Conservation (phyloP, 1,140 invertebrate genomes). For the Papilio polyxenes region DNA sequence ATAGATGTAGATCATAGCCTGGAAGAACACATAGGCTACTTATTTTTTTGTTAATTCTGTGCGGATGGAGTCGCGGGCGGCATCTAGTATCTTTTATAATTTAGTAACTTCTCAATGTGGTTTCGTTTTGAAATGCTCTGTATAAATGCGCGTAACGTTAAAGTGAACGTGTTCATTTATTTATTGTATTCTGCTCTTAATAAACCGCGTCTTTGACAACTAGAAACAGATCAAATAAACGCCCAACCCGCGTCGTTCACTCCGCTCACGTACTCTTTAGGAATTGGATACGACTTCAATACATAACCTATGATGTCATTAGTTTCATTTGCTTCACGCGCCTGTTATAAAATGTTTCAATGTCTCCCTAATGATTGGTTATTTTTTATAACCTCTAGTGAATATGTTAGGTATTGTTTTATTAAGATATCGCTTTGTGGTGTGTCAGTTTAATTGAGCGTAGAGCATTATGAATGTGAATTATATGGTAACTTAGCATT, state of each 20-base stretch:
- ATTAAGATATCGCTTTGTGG: background rate
- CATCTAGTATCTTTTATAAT: too few species aligned
- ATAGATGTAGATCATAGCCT: too few species aligned
- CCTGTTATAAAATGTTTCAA: background rate
- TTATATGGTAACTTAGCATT: too few species aligned
- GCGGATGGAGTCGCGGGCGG: too few species aligned
- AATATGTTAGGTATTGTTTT: background rate
- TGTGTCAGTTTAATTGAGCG: too few species aligned
- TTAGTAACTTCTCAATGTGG: too few species aligned
- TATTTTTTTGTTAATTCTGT: too few species aligned
- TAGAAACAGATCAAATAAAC: background rate
- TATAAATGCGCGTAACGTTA: background rate
- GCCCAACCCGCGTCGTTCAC: background rate
- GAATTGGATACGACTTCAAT: slow-evolving; percentile 22
- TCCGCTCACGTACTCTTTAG: background rate
- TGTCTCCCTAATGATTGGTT: background rate
- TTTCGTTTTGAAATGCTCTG: too few species aligned
- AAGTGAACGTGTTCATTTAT: background rate
- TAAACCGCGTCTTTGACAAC: slow-evolving; percentile 3
- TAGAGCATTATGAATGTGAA: too few species aligned
- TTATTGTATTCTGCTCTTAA: background rate
- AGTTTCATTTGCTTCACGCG: background rate
- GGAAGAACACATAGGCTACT: too few species aligned
- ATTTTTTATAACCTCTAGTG: background rate
- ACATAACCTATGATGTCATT: background rate